A percentile compares a stretch with the other conserved stretches of the same genome.
Conservation (phyloP, 92 coral and sea anemone species). For the Heteractis magnifica region DNA sequence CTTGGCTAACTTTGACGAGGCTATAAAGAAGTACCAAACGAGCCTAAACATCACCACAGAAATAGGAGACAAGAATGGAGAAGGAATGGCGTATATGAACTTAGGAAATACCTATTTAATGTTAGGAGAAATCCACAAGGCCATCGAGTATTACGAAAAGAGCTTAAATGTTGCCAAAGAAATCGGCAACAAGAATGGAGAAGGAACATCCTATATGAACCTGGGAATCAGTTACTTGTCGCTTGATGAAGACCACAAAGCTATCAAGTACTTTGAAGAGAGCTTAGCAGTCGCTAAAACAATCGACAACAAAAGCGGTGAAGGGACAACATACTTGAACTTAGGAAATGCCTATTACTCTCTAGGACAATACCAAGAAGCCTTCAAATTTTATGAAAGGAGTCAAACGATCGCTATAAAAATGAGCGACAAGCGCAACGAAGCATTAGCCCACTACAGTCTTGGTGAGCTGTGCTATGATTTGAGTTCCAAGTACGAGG, state of each 20-base stretch:
- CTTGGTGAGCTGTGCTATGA: background rate
- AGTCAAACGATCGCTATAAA: background rate
- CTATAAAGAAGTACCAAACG: background rate
- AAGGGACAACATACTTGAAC: background rate
- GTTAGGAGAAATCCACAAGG: background rate
- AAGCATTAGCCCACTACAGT: background rate
- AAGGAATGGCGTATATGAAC: conserved; percentile 14
- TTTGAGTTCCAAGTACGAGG: background rate
- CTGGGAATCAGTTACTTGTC: background rate
- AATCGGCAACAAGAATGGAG: background rate
- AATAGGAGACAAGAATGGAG: conserved; percentile 15
- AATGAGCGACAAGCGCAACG: background rate
- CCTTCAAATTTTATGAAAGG: background rate
- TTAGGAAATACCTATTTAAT: conserved; percentile 12
- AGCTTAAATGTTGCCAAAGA: conserved; percentile 2
- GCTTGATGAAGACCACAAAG: background rate
- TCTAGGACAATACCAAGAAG: background rate
- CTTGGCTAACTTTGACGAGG: background rate
- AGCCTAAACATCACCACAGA: background rate
- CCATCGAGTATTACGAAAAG: background rate
- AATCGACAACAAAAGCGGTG: background rate
- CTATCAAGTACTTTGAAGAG: background rate
- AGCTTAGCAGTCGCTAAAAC: background rate
- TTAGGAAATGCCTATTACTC: background rate
- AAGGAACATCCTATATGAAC: background rate